Percentiles rank a stretch among this genome's conserved stretches.
Evolutionary conservation across 2,113 vertebrate genomes (phyloP).

Genomic region (Ammodytes dubius): DNA sequence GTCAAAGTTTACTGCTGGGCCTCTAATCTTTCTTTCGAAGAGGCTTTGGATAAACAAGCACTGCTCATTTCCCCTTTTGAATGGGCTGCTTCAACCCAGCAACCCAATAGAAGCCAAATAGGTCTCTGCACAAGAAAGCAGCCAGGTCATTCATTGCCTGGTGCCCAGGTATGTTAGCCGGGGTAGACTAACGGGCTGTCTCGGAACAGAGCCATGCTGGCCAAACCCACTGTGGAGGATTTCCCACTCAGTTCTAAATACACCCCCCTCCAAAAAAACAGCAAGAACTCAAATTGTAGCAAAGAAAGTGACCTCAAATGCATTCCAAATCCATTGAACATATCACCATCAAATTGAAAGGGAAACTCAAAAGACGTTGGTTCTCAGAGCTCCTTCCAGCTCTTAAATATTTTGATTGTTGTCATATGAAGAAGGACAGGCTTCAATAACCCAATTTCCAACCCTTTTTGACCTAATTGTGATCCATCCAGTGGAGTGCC

Average conservation of each 20-base stretch:
- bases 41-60: slow-evolving; percentile 61
- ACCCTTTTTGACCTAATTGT: slow-evolving; percentile 47
- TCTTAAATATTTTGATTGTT: neutral
- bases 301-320: neutral
- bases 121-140: slow-evolving; percentile 34
- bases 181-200: slow-evolving; percentile 7
- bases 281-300: neutral
- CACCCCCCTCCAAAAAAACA: neutral
- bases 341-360: neutral
- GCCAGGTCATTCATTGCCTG: slow-evolving; percentile 26
- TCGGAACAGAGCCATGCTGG: neutral
- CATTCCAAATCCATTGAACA: neutral
- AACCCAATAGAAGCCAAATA: slow-evolving; percentile 52
- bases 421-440: slow-evolving; percentile 32
- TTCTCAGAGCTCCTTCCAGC: neutral
- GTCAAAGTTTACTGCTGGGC: slow-evolving; percentile 68
- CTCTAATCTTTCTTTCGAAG: slow-evolving; percentile 71
- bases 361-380: neutral
- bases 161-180: slow-evolving; percentile 43
- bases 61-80: slow-evolving; percentile 52
- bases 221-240: neutral
- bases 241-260: neutral
- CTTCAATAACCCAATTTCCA: slow-evolving; percentile 49
- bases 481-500: slow-evolving; percentile 57
- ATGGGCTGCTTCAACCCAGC: slow-evolving; percentile 59